Percentiles rank a stretch among this genome's conserved stretches.
Conservation (phyloP, 1,140 invertebrate genomes). For the Drosophila mauritiana region DNA sequence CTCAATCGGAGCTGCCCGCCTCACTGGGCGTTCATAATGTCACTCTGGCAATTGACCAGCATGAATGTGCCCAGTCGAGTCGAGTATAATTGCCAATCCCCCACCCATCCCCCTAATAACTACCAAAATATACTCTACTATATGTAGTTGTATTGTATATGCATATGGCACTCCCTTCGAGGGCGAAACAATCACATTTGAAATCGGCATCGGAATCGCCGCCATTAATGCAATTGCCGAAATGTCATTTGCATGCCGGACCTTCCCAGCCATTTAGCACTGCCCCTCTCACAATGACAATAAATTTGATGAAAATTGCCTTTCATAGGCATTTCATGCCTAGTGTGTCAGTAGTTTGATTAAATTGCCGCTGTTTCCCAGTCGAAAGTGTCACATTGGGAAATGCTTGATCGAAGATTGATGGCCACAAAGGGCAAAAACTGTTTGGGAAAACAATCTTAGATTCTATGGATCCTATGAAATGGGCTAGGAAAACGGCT, state of each 20-base stretch:
- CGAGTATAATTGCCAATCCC: not conserved
- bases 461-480: too few relatives aligned
- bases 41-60: constrained; percentile 80
- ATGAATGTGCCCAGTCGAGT: constrained; percentile 61
- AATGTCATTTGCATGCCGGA: constrained; percentile 74
- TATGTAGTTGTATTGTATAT: too few relatives aligned
- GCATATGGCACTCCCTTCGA: not conserved
- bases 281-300: constrained; percentile 64
- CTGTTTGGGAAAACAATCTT: not conserved
- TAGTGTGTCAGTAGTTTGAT: constrained; percentile 70
- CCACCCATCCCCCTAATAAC: not conserved
- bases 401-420: constrained; percentile 20
- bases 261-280: constrained; percentile 50
- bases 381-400: constrained; percentile 15
- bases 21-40: constrained; percentile 66
- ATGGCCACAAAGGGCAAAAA: constrained; percentile 2
- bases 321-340: constrained; percentile 72
- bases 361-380: constrained; percentile 45
- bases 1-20: constrained; percentile 68
- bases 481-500: too few relatives aligned
- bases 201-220: constrained; percentile 33
- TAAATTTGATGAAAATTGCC: constrained; percentile 81
- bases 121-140: not conserved
- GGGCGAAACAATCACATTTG: constrained; percentile 50
- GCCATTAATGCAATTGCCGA: constrained; percentile 75